Evolutionary conservation across 2,888 invertebrate species (phyloP), one percentile per base, ranked within the genome.

Genomic region (Cerastis leucographa): DNA sequence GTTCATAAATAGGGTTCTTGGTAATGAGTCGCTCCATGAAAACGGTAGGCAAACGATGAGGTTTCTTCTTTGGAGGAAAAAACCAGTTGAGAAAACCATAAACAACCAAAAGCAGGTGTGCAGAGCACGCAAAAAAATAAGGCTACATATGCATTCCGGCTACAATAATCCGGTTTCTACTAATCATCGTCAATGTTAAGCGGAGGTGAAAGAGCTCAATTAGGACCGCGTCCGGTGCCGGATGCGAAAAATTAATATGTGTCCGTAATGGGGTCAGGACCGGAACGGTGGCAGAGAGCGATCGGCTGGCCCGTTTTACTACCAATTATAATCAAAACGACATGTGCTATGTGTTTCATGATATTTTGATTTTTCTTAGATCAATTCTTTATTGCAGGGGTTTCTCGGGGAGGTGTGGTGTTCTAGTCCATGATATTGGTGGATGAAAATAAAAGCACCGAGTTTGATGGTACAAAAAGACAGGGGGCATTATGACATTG

Each of bases 231-330:
- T 90, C 90, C 86, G 91, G 89, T 89, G 88, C 89, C 91, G 93
- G 93, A 92, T 92, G 94, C 94, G 93, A 95, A 95, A 95, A 94
- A 95, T 95, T 95, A 94, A 95, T 94, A 93, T 90, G 93, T 90
- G 75, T 87, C 90, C 87, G 90, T 93, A 94, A 94, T 93, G 92
- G 92, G 90, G 88, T 76, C 84, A 87, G 84, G 86, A 81, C 89
- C 89, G 89, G 88, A 88, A 87, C 85, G 85, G 83, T 87, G 91
- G 91, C 93, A 90, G 90, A 92, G 92, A 94, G 86, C 87, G 92
- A 93, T 93, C 84, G 91, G 80, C 77, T 85, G 88, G 85, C 42
- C 85, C 87, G 86, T 88, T 89, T 89, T 83, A 87, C 89, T 86
- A 80, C 83, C 85, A 91, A 91, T 90, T 91, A 92, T 88, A 88